Percentiles rank a stretch among this genome's conserved stretches.
Conservation (phyloP, 2,888 invertebrate species). For the Spodoptera picta region DNA sequence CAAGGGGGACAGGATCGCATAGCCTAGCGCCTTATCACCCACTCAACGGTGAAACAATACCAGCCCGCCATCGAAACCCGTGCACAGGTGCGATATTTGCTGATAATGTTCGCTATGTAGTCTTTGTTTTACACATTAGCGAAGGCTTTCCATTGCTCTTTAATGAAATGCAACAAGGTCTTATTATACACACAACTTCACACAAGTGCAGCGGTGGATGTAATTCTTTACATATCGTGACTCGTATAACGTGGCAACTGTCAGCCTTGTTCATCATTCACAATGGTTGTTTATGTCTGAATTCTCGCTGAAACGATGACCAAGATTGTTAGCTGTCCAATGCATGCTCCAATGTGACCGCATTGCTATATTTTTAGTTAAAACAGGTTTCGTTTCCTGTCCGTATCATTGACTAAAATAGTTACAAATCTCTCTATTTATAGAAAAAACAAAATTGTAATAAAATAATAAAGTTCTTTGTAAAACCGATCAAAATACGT, state of each 20-base stretch:
- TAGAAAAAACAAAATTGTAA: too few relatives aligned
- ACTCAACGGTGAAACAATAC: slow-evolving; percentile 30
- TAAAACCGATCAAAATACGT: too few relatives aligned
- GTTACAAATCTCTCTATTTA: too few relatives aligned
- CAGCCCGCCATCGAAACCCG: slow-evolving; percentile 20
- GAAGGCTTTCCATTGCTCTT: slow-evolving; percentile 7
- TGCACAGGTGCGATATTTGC: background rate
- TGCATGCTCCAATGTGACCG: background rate
- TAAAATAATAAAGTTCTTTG: too few relatives aligned
- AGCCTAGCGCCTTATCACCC: slow-evolving; percentile 50
- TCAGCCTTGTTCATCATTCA: slow-evolving; percentile 1
- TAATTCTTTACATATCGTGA: slow-evolving; percentile 5
- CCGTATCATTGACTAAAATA: too few relatives aligned
- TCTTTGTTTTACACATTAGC: slow-evolving; percentile 1
- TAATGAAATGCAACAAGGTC: slow-evolving; percentile 1
- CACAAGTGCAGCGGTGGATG: slow-evolving; percentile 16
- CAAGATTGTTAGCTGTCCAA: slow-evolving; percentile 7
- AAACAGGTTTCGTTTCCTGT: background rate
- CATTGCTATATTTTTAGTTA: slow-evolving; percentile 4
- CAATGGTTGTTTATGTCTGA: slow-evolving; percentile 17
- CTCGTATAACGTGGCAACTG: background rate
- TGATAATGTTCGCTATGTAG: background rate
- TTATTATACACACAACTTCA: background rate
- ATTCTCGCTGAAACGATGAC: slow-evolving; percentile 14
- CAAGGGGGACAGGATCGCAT: slow-evolving; percentile 38